phyloP scores from a whole-genome alignment of 2,797 vertebrate genomes.

The Spinibarbus caldwelli region DNA sequence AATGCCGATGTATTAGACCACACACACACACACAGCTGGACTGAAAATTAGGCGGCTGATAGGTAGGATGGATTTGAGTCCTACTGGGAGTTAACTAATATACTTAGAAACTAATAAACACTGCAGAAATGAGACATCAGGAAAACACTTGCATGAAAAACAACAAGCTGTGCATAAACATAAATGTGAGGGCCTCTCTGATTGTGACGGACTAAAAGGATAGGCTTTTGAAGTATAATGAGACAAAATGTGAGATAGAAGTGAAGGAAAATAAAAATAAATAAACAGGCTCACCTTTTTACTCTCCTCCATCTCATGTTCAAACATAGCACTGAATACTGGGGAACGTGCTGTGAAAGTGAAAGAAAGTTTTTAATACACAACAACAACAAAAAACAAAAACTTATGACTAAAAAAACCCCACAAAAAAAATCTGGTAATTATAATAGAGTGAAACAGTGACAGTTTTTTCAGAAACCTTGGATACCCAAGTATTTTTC shows the following conservation, averaged over 20 bases:
- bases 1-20: constrained; percentile 1
- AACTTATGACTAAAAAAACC: background rate
- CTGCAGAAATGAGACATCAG: constrained; percentile 42
- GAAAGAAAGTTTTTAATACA: constrained; percentile 29
- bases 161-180: constrained; percentile 18
- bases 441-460: background rate
- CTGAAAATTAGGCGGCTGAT: constrained; percentile 8
- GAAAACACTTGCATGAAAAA: constrained; percentile 36
- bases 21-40: background rate
- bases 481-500: background rate
- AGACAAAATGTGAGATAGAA: constrained; percentile 61
- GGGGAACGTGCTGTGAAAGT: constrained; percentile 88
- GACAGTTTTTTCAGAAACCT: background rate
- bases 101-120: constrained; percentile 12
- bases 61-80: background rate
- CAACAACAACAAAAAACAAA: background rate
- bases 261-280: constrained; percentile 34
- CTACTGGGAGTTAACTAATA: constrained; percentile 34
- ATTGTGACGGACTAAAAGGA: constrained; percentile 41
- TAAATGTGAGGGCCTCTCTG: constrained; percentile 27
- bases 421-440: background rate
- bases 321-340: constrained; percentile 94
- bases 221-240: constrained; percentile 46
- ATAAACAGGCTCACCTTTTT: constrained; percentile 81
- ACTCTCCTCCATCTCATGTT: constrained; percentile 93